Conservation (phyloP, 2,888 invertebrate genomes). For the Nomada ruficornis region DNA sequence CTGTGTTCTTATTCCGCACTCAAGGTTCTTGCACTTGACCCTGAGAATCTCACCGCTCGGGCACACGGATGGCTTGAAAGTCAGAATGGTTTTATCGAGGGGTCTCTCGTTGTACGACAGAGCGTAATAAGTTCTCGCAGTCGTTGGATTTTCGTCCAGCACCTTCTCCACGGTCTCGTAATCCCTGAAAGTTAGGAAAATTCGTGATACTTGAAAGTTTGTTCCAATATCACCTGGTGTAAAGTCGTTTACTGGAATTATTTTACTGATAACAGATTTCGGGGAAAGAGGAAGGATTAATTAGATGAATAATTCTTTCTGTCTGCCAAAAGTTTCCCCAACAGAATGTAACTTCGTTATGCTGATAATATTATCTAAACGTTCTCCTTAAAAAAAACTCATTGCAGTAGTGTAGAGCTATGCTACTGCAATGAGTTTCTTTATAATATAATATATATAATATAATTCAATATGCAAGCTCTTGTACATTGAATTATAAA, state of each 20-base stretch:
- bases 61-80: conserved; percentile 88
- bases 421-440: too few relatives aligned
- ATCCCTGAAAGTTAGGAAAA: conserved; percentile 76
- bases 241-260: too few relatives aligned
- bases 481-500: too few relatives aligned
- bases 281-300: not conserved
- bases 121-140: conserved; percentile 85
- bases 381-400: too few relatives aligned
- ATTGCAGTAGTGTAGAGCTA: too few relatives aligned
- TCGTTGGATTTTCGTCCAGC: conserved; percentile 74
- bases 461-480: too few relatives aligned
- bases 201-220: not conserved
- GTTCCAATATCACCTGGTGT: too few relatives aligned
- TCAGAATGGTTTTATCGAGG: conserved; percentile 87
- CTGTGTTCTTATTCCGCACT: conserved; percentile 90
- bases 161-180: conserved; percentile 83
- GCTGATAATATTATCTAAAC: too few relatives aligned
- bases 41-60: conserved; percentile 87
- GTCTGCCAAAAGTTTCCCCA: not conserved
- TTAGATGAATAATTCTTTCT: too few relatives aligned
- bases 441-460: too few relatives aligned
- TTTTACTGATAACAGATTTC: too few relatives aligned
- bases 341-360: too few relatives aligned
- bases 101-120: conserved; percentile 85
- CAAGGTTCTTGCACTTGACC: conserved; percentile 88